Percentiles rank a stretch among this genome's conserved stretches.
phyloP scores from a whole-genome alignment of 2,888 invertebrate genomes.

The Hyppa rectilinea region DNA sequence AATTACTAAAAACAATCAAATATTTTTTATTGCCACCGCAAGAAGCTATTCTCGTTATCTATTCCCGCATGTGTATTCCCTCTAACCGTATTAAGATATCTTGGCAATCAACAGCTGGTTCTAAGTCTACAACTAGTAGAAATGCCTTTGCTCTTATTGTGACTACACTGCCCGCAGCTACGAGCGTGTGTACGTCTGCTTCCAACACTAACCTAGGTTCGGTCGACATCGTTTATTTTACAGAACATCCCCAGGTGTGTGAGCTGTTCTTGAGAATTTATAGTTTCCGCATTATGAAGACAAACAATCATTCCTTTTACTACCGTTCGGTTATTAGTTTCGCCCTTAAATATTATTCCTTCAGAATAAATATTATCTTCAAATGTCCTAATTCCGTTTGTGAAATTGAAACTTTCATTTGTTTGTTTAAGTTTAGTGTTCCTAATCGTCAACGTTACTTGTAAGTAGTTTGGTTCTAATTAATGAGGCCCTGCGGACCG shows the following conservation, averaged over 20 bases:
- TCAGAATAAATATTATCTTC: slow-evolving; percentile 48
- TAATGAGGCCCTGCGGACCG: slow-evolving; percentile 30
- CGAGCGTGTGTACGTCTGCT: slow-evolving; percentile 17
- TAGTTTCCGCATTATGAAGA: slow-evolving; percentile 45
- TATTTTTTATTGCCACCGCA: too few relatives aligned
- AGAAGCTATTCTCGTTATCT: not conserved
- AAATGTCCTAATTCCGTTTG: slow-evolving; percentile 57
- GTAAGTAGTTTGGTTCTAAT: slow-evolving; percentile 33
- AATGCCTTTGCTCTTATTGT: slow-evolving; percentile 31
- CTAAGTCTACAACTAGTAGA: slow-evolving; percentile 33
- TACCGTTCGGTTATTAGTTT: slow-evolving; percentile 33
- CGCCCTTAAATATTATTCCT: slow-evolving; percentile 43
- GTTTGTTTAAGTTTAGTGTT: slow-evolving; percentile 37
- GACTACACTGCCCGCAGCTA: not conserved
- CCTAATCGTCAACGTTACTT: slow-evolving; percentile 20
- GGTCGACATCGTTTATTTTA: slow-evolving; percentile 26
- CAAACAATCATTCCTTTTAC: slow-evolving; percentile 43
- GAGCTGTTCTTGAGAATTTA: slow-evolving; percentile 26
- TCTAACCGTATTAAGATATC: slow-evolving; percentile 23
- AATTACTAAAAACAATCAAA: not conserved
- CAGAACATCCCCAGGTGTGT: slow-evolving; percentile 32
- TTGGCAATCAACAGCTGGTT: slow-evolving; percentile 14
- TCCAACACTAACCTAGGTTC: slow-evolving; percentile 21
- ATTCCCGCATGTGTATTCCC: not conserved
- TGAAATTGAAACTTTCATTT: slow-evolving; percentile 32